Evolutionary conservation across 2,113 vertebrate genomes (phyloP), one percentile per base, ranked within the genome.

Genomic region (Pseudorhombus dupliciocellatus): DNA sequence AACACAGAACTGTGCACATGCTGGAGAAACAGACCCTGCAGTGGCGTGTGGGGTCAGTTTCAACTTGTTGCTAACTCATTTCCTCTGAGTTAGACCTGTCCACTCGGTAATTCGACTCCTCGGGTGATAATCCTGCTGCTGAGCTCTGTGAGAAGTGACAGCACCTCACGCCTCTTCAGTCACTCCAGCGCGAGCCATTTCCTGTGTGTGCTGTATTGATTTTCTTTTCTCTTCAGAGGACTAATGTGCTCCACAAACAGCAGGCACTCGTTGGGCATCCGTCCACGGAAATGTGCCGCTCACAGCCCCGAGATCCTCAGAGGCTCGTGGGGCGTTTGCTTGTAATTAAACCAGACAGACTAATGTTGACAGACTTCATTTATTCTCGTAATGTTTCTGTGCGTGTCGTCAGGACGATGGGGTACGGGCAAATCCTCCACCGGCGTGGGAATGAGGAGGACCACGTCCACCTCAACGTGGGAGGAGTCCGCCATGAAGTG

Each of bases 371-470:
- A 66, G 66, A 18, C 9, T 18, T 70, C 8, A 40, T 52, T 81
- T 70, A 4, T 66, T 4, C 0, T 53, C 5, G 2, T 59, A n/a
- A 34, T 79, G 22, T 73, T 14, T 81, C 18, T 67, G 22, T 14
- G 4, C 50, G n/a, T 80, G 4, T 84, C 91, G 66, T 93, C 95
- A 88, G 95, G 88, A 92, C 50, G 91, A 99, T 99, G 98, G 95
- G 97, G 86, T 98, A 97, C 90, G 97, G 97, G 87, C 94, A 98
- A 92, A 93, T 97, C 90, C 96, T 99, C 89, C 96, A 88, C 86
- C 94, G 69, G 81, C 87, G 82, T 26, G 94, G 92, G 75, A 93
- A 92, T 70, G 95, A 96, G 42, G 93, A 94, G 85, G 94, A 96
- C 90, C 95, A 95, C 73, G 93, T 99, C 77, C 94, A 95, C 87